These are phyloP conservation scores for Oikopleura dioica DNA, from an alignment of 23 tunicate genomes.

Conservation along the genomic window DNA sequence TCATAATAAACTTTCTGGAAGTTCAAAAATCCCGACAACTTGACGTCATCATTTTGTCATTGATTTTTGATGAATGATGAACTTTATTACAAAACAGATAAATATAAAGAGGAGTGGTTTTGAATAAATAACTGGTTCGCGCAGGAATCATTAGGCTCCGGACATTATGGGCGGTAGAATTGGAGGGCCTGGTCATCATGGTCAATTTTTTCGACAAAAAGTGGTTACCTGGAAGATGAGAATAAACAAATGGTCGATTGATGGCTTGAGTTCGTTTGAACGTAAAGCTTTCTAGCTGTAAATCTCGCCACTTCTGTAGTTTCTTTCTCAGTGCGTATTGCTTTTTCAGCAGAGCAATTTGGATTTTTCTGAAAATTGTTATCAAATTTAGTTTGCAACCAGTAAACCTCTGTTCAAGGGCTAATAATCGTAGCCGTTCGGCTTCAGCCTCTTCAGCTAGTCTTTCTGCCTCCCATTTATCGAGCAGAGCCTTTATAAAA, in stretches of 20 bases:
- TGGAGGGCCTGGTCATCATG: too few relatives aligned
- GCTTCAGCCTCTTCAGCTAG: conserved; percentile 8
- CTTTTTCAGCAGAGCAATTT: neutral
- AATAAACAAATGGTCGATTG: conserved; percentile 6
- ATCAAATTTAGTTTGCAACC: neutral
- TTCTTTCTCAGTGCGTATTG: neutral
- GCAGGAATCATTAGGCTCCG: too few relatives aligned
- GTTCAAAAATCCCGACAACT: too few relatives aligned
- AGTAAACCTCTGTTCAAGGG: conserved; percentile 6
- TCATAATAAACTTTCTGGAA: too few relatives aligned
- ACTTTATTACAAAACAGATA: too few relatives aligned
- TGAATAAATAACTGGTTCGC: too few relatives aligned
- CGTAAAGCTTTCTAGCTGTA: neutral
- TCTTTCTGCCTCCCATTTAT: neutral
- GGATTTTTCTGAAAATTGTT: conserved; percentile 4
- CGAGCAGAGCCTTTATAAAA: neutral
- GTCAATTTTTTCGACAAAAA: too few relatives aligned
- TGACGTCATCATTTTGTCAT: too few relatives aligned
- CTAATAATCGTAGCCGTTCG: neutral
- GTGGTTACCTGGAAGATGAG: conserved; percentile 4
- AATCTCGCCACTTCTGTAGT: neutral
- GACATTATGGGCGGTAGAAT: too few relatives aligned
- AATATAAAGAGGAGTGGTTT: too few relatives aligned
- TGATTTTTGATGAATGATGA: too few relatives aligned
- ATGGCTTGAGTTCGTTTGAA: neutral